Base-by-base conservation (phyloP, 2,888 invertebrate species). In the Beris chalybata region DNA sequence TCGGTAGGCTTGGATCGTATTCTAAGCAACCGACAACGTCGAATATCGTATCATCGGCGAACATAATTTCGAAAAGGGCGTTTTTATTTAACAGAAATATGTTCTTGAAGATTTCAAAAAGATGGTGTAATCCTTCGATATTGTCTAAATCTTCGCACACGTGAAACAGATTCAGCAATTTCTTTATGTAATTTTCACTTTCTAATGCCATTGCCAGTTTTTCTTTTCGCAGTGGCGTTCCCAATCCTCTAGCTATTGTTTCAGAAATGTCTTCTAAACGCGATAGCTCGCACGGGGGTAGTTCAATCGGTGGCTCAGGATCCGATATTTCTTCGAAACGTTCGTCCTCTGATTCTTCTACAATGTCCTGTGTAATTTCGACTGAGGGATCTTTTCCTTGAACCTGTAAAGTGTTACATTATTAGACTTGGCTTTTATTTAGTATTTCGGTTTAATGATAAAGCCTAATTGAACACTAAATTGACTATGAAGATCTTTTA, bases 341-440 rank as follows among this genome's bases (percentile, higher is more conserved):
- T 77, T 97, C 97, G 86, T 97, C 97, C 84, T 95, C 95, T 0
- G 94, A 94, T 78, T 96, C 95, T 81, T 96, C 95, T 4, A 95
- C 94, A 73, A 95, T 93, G 74, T 96, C 95, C 82, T 97, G 97
- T 58, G 97, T 97, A 70, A 97, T 95, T 81, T 97, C 96, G 69
- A 97, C 96, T 31, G 96, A 95, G 48, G 98, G 98, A 84, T 99
- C 98, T 82, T 97, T 97, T 45, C 98, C 98, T 86, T 99, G 99
- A 47, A 99, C 95, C 90, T 93, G 79, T 47, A 80, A 79, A 55
- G 30, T 12, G 32, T 11, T 48, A 48, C 5, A 48, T 48, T 48
- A 48, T 48, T 48, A 48, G 12, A 44, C n/a, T 22, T 22, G 2
- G 22, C 22, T 22, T 22, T 22, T 22, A 22, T 22, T 22, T 22